A percentile compares a stretch with the other conserved stretches of the same genome.
These are phyloP conservation scores for Brachionichthys hirsutus DNA, from an alignment of 2,113 vertebrate species.

Conservation along the genomic window DNA sequence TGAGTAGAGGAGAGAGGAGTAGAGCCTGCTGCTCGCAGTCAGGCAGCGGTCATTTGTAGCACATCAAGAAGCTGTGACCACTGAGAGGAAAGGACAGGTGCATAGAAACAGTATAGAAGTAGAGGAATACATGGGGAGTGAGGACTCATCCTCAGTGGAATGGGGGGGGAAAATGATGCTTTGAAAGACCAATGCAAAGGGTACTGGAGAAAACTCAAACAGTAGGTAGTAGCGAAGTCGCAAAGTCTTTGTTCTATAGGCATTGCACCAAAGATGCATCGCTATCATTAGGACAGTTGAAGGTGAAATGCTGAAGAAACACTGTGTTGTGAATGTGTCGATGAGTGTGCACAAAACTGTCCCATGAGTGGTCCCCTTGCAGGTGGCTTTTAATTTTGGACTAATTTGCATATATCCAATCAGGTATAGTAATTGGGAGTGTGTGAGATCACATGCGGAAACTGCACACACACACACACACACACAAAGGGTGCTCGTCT, in stretches of 20 bases:
- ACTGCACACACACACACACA: conserved; percentile 25
- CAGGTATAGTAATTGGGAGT: conserved; percentile 78
- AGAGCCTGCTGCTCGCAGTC: conserved; percentile 53
- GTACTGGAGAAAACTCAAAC: conserved; percentile 3
- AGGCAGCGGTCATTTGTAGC: conserved; percentile 53
- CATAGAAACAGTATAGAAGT: conserved; percentile 55
- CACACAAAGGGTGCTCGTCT: conserved; percentile 53
- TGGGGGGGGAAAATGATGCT: conserved; percentile 2
- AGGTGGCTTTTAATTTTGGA: conserved; percentile 79
- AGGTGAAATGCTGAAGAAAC: conserved; percentile 57
- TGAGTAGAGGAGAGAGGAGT: conserved; percentile 3
- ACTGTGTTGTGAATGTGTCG: conserved; percentile 14
- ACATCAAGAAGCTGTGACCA: conserved; percentile 49
- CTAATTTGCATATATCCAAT: conserved; percentile 83
- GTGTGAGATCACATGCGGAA: conserved; percentile 50
- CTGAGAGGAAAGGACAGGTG: conserved; percentile 42
- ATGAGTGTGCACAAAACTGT: conserved; percentile 47
- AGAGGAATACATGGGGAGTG: conserved; percentile 19
- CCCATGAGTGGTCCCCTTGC: conserved; percentile 69
- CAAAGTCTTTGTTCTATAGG: conserved; percentile 6
- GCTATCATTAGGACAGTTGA: conserved; percentile 35
- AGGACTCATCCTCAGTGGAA: no score
- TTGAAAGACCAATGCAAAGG: conserved; percentile 25
- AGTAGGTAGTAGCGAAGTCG: not conserved
- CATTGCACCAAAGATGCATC: conserved; percentile 18